Conservation (phyloP, 2,797 vertebrate genomes). For the Pangasius djambal region DNA sequence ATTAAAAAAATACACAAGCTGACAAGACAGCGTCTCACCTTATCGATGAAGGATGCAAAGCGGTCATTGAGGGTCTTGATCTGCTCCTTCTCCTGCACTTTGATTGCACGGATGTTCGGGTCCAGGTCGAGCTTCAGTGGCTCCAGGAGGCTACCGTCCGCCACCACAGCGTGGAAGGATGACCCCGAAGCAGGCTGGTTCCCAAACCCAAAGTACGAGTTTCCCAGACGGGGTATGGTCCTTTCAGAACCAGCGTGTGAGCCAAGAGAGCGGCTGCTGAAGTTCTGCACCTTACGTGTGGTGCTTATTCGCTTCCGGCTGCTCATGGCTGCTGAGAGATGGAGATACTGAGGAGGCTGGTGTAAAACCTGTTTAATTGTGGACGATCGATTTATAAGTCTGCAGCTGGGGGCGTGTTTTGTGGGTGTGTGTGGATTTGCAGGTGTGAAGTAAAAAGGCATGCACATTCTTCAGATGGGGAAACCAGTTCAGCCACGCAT, state of each 20-base stretch:
- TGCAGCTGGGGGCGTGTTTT: neutral
- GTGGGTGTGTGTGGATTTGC: slow-evolving; percentile 23
- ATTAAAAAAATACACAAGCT: neutral
- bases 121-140: slow-evolving; percentile 72
- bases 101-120: slow-evolving; percentile 74
- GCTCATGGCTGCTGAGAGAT: slow-evolving; percentile 63
- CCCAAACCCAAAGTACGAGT: slow-evolving; percentile 34
- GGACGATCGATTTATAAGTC: neutral
- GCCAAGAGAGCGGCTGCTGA: slow-evolving; percentile 68
- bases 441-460: slow-evolving; percentile 12
- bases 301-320: slow-evolving; percentile 24
- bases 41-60: slow-evolving; percentile 87
- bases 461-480: slow-evolving; percentile 28
- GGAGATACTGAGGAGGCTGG: neutral
- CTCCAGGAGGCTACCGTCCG: slow-evolving; percentile 79
- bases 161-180: slow-evolving; percentile 71
- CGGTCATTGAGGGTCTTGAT: slow-evolving; percentile 91
- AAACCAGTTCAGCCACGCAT: slow-evolving; percentile 43
- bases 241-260: slow-evolving; percentile 45
- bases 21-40: slow-evolving; percentile 69
- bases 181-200: neutral
- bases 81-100: slow-evolving; percentile 87
- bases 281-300: slow-evolving; percentile 12
- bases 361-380: neutral
- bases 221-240: slow-evolving; percentile 5